phyloP scores from a whole-genome alignment of 1,140 invertebrate species.

The Drosophila orosa region DNA sequence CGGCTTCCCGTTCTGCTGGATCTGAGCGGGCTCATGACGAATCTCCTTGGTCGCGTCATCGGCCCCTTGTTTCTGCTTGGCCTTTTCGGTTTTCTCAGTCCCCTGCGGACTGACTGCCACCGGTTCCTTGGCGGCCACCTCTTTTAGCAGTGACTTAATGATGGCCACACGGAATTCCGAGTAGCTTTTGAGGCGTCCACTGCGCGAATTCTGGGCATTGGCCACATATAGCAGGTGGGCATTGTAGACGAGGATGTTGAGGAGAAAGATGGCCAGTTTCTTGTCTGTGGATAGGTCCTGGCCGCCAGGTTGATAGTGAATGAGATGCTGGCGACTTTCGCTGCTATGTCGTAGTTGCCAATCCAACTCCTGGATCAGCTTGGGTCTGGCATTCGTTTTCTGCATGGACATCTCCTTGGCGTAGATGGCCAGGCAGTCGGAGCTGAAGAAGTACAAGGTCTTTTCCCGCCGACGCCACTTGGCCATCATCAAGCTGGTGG shows the following conservation, averaged over 20 bases:
- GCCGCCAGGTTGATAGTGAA: conserved; percentile 49
- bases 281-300: conserved; percentile 42
- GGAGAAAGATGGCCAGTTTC: conserved; percentile 55
- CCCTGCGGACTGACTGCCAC: background rate
- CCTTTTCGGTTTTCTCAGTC: conserved; percentile 3
- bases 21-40: conserved; percentile 46
- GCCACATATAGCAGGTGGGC: conserved; percentile 54
- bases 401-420: conserved; percentile 73
- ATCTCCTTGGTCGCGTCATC: background rate
- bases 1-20: conserved; percentile 53
- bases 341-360: conserved; percentile 48
- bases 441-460: conserved; percentile 69
- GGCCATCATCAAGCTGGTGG: conserved; percentile 66
- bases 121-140: conserved; percentile 21
- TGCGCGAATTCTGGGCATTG: conserved; percentile 24
- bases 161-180: conserved; percentile 58
- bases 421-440: conserved; percentile 71
- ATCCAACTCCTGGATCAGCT: conserved; percentile 68
- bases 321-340: conserved; percentile 41
- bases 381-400: conserved; percentile 61
- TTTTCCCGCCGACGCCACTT: conserved; percentile 67
- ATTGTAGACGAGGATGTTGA: conserved; percentile 65
- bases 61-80: background rate
- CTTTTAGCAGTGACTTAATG: conserved; percentile 59
- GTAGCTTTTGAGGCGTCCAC: conserved; percentile 45